These are phyloP conservation scores for Melospiza georgiana DNA, from an alignment of 2,113 vertebrate species.

Conservation along the genomic window DNA sequence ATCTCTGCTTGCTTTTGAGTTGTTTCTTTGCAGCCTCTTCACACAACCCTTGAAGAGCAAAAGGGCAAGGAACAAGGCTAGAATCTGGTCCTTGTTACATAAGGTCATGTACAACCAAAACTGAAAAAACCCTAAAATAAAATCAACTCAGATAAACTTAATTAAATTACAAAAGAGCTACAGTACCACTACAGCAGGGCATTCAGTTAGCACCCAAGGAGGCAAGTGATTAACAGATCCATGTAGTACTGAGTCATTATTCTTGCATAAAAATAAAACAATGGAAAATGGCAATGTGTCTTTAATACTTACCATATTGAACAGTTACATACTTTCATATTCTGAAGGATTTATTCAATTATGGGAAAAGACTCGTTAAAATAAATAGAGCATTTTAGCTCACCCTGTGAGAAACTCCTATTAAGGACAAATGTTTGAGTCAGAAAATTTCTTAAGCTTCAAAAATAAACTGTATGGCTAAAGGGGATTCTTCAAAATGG, in stretches of 20 bases:
- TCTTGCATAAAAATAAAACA: background rate
- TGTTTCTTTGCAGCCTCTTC: background rate
- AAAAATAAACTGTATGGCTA: constrained; percentile 34
- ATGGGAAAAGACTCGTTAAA: background rate
- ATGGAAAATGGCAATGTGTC: background rate
- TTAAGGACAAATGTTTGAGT: constrained; percentile 41
- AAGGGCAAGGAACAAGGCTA: background rate
- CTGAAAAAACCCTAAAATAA: background rate
- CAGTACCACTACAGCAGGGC: background rate
- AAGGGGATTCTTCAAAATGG: constrained; percentile 13
- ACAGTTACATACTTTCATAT: background rate
- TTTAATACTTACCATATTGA: background rate
- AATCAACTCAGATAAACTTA: background rate
- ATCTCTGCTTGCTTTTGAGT: background rate
- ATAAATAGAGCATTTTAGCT: constrained; percentile 34
- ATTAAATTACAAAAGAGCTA: background rate
- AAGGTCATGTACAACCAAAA: background rate
- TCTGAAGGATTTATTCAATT: constrained; percentile 19
- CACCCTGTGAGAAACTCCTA: constrained; percentile 40
- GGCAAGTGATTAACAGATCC: background rate
- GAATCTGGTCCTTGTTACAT: background rate
- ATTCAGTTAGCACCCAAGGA: background rate
- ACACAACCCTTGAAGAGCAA: background rate
- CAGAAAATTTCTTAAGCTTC: constrained; percentile 48
- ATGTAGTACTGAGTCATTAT: background rate